Evolutionary conservation across 2,888 invertebrate species (phyloP).

Genomic region (Philopedon plagiatum): DNA sequence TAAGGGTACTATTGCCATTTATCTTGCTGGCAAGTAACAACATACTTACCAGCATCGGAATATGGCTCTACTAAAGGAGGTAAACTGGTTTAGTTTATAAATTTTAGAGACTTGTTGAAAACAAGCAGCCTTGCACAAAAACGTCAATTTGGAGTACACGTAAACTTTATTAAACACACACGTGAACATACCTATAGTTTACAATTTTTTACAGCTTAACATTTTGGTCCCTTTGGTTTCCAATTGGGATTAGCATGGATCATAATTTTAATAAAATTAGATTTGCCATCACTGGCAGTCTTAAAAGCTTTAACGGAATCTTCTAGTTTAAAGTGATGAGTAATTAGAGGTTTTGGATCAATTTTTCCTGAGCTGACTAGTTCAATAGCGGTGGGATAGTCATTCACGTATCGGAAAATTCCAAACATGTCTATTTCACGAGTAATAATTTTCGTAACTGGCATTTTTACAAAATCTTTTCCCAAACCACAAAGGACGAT

Average conservation of each 20-base stretch:
- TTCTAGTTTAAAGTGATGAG: constrained; percentile 84
- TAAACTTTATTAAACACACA: no score
- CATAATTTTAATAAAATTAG: constrained; percentile 88
- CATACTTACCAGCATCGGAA: no score
- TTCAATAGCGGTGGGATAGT: constrained; percentile 83
- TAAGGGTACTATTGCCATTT: no score
- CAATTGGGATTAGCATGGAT: constrained; percentile 76
- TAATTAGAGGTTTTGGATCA: constrained; percentile 86
- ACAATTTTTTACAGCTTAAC: neutral
- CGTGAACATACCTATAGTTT: no score
- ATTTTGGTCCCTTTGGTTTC: constrained; percentile 54
- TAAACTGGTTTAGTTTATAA: no score
- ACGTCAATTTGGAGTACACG: no score
- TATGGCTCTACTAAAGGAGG: no score
- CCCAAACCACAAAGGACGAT: constrained; percentile 92
- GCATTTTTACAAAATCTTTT: constrained; percentile 81
- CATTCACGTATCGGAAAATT: constrained; percentile 93
- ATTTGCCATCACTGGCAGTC: constrained; percentile 79
- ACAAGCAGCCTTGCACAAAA: no score
- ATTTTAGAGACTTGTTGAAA: no score
- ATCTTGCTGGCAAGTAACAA: no score
- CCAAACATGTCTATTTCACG: constrained; percentile 93
- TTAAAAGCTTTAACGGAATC: constrained; percentile 88
- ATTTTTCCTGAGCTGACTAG: constrained; percentile 83
- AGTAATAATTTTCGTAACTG: constrained; percentile 83